Base-by-base conservation (phyloP, 2,797 vertebrate species). In the Loris lydekkerianus region DNA sequence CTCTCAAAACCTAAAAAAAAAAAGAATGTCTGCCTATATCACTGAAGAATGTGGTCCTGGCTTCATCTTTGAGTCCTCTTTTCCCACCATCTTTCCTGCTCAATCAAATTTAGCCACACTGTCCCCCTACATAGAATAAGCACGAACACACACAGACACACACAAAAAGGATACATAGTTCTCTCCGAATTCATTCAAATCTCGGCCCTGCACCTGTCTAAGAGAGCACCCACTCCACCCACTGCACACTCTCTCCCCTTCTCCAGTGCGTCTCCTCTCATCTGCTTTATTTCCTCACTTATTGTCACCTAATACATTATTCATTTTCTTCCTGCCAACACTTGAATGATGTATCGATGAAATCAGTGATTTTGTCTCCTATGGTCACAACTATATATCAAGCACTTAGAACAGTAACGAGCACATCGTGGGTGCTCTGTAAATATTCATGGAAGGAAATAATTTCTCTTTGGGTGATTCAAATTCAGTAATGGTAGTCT, bases 1-100 rank as follows among this genome's bases (percentile, higher is more conserved):
- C 17, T 86, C 77, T 89, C 60, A 84, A 89, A 96, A 49, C 9
- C 14, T 78, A 81, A 73, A 96, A 78, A 53, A 53, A 49, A 49
- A 10, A 49, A 10, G 3, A 53, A 56, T 34, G 7, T 40, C 46
- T 49, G 25, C n/a, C 29, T 40, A 18, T 60, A 43, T 80, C 81
- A 85, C 37, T 56, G 4, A 20, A 6, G 3, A 94, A 94, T 72
- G 81, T 86, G 25, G n/a, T 56, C 27, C 27, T 69, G 40, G 46
- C 27, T 75, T 37, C 43, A 65, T 91, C 14, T 77, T 58, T 89
- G 63, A 86, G 60, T 86, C 76, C 72, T 89, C 11, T 83, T 90
- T 90, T 56, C 20, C 25, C 7, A 20, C 14, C 85, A 10, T 61
- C n/a, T 56, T 5, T 40, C 69, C 78, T 86, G 23, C 7, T 49